phyloP scores from a whole-genome alignment of 2,113 vertebrate genomes.

The Vimba vimba region DNA sequence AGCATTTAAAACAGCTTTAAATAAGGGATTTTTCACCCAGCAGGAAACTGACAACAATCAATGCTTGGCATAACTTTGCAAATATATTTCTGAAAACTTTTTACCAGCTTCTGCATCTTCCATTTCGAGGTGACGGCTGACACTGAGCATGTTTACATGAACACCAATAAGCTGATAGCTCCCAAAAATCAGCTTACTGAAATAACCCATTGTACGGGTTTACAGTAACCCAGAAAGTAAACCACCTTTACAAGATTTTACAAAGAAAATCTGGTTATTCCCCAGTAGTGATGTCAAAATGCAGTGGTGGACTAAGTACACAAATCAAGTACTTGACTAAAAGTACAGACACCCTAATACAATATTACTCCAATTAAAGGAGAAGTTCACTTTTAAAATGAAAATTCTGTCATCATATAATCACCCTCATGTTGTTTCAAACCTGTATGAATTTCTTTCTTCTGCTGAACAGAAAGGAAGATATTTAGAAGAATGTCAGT shows the following conservation, averaged over 20 bases:
- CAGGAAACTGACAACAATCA: neutral
- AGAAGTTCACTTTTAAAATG: no score
- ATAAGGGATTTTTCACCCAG: neutral
- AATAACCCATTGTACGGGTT: neutral
- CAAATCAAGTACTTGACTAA: neutral
- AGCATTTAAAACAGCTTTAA: constrained; percentile 12
- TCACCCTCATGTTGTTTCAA: no score
- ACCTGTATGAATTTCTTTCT: no score
- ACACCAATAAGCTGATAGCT: neutral
- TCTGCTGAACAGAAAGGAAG: no score
- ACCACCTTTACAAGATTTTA: neutral
- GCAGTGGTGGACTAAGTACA: neutral
- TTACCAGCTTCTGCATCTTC: neutral
- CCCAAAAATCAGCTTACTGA: neutral
- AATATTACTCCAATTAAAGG: neutral
- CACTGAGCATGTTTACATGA: neutral
- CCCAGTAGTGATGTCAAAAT: neutral
- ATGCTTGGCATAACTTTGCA: constrained; percentile 2
- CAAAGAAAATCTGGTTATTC: neutral
- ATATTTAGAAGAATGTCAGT: no score
- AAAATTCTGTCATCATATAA: no score
- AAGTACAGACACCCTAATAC: neutral
- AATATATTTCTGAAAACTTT: neutral
- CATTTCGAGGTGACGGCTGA: neutral
- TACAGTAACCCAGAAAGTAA: neutral